Evolutionary conservation across 2,113 vertebrate species (phyloP), one percentile per base, ranked within the genome.

Genomic region (Oreocharis arfaki): DNA sequence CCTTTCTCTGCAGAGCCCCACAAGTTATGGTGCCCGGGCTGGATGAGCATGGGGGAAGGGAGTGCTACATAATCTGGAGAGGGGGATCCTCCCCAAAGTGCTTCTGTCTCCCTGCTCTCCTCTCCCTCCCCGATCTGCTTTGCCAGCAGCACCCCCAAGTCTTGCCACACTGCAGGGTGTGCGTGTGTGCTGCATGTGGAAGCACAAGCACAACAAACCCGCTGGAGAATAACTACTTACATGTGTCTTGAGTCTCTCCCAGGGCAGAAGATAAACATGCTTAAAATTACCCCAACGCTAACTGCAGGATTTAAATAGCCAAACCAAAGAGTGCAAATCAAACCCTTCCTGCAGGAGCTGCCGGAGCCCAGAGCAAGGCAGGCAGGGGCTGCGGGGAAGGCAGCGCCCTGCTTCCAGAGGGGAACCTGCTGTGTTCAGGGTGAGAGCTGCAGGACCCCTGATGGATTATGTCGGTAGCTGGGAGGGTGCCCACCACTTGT

Each of bases 191-290:
- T 84, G 52, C 87, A 42, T 42, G 81, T 35, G 64, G 53, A 56
- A 88, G 79, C 79, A 80, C 88, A 92, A 92, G 75, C 92, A 88
- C 75, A 61, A 30, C 89, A 59, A 94, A 79, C 75, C 16, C 27
- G 0, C 76, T 24, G 69, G 16, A 82, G 80, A 90, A 8, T 82
- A 95, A 94, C 92, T 90, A 64, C 92, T 96, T 73, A 53, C 90
- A 89, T 73, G 83, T 92, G 93, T 73, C 88, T 75, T 4, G 13
- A 69, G 69, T 46, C 49, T 77, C 85, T 94, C 90, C 44, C 65
- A 37, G 65, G 79, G 92, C 85, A 75, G 33, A 79, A 76, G 83
- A 95, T 90, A 96, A 95, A 95, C 88, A 96, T 17, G 71, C 68
- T 76, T 89, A 81, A 95, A 92, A 90, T 90, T 90, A 90, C 79